Evolutionary conservation across 2,113 vertebrate species (phyloP).

Genomic region (Apistogramma diplotaenia): DNA sequence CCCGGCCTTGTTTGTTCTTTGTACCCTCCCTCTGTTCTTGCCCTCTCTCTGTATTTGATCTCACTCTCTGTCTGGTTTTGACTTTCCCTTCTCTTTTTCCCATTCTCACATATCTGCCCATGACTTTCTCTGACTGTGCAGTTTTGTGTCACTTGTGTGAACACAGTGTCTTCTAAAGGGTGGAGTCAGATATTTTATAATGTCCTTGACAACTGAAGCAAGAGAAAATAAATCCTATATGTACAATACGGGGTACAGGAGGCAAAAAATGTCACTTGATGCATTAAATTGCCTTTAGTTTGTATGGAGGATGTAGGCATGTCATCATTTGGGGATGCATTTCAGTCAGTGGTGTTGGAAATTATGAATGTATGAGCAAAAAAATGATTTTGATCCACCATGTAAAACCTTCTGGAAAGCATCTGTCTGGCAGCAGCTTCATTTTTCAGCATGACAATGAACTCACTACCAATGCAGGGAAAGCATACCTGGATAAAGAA

Average conservation of each 20-base stretch:
- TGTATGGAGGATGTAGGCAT: neutral
- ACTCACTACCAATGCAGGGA: neutral
- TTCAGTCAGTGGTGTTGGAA: neutral
- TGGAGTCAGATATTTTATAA: slow-evolving; percentile 16
- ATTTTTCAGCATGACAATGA: neutral
- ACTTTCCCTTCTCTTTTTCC: slow-evolving; percentile 35
- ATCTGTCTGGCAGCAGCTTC: neutral
- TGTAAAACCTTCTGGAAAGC: neutral
- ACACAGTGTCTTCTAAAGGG: slow-evolving; percentile 33
- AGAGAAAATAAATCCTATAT: neutral
- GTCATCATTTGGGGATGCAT: neutral
- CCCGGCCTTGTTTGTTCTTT: slow-evolving; percentile 3
- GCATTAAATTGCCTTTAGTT: neutral
- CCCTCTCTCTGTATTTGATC: neutral
- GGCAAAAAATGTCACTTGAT: neutral
- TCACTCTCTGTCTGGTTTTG: slow-evolving; percentile 16
- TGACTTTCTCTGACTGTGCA: slow-evolving; percentile 51
- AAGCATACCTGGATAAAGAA: neutral
- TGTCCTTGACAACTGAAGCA: neutral
- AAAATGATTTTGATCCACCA: neutral
- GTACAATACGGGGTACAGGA: neutral
- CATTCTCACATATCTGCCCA: slow-evolving; percentile 44
- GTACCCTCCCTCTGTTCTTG: neutral
- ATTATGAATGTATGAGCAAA: neutral
- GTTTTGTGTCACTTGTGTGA: slow-evolving; percentile 33